Evolutionary conservation across 1,140 invertebrate genomes (phyloP).

Genomic region (Drosophila lacteicornis): DNA sequence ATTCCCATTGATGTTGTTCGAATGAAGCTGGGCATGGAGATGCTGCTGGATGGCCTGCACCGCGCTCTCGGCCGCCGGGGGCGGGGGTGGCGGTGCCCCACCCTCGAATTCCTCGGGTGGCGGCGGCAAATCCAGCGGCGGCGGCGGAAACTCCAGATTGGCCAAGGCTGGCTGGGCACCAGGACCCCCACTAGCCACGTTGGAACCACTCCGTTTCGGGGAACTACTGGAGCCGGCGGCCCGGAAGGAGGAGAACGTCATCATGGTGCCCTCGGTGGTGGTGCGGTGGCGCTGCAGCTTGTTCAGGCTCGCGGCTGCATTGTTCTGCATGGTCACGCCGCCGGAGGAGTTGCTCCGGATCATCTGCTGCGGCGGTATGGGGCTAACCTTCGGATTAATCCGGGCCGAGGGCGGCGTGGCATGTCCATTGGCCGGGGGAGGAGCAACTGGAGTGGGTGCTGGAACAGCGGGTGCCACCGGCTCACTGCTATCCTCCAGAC

Average conservation of each 20-base stretch:
- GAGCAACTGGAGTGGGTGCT: conserved; percentile 22
- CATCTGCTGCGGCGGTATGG: conserved; percentile 87
- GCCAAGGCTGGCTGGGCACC: conserved; percentile 87
- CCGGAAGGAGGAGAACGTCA: conserved; percentile 85
- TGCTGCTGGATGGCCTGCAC: conserved; percentile 75
- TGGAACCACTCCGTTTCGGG: conserved; percentile 85
- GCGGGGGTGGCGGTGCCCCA: conserved; percentile 75
- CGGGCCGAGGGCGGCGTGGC: conserved; percentile 44
- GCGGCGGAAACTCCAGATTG: conserved; percentile 94
- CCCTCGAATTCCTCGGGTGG: conserved; percentile 88
- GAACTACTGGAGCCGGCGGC: conserved; percentile 85
- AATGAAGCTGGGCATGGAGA: conserved; percentile 58
- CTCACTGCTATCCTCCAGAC: conserved; percentile 87
- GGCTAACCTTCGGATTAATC: conserved; percentile 85
- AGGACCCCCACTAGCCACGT: background rate
- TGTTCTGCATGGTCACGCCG: conserved; percentile 88
- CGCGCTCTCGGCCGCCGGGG: conserved; percentile 72
- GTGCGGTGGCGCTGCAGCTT: conserved; percentile 86
- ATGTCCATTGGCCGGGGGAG: conserved; percentile 63
- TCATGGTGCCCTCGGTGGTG: conserved; percentile 84
- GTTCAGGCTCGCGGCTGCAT: conserved; percentile 85
- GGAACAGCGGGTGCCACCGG: conserved; percentile 34
- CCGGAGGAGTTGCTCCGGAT: conserved; percentile 93
- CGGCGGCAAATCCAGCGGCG: conserved; percentile 89
- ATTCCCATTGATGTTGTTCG: conserved; percentile 77